Evolutionary conservation across 1,140 invertebrate species (phyloP), one percentile per base, ranked within the genome.

Genomic region (Cheumatopsyche charites): DNA sequence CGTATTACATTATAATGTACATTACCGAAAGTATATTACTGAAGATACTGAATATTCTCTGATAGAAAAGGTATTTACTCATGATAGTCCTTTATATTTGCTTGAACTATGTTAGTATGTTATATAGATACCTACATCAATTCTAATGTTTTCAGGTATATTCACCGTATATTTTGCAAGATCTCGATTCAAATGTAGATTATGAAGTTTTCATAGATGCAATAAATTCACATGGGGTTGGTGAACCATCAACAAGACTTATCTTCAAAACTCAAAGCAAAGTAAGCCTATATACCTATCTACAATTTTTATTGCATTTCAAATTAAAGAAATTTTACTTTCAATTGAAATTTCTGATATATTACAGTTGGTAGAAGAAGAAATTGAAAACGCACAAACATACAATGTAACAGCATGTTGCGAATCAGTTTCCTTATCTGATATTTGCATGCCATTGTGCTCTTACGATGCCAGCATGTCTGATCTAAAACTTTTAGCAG

Each of bases 171-270:
- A 88, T 94, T 70, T 79, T 94, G 70, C 91, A 93, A 82, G 86
- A 88, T 73, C 82, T 94, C 23, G 86, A 89, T 75, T 87, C 89
- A 5, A 88, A 90, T 78, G 88, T 88, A 0, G 87, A 91, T 76
- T 94, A 95, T 78, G 93, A 94, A 80, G 90, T 92, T 71, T 94
- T 88, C 77, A 88, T 94, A n/a, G 89, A 91, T 76, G 92, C 92
- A n/a, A 87, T 90, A 21, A 95, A 95, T 81, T 85, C 86, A 2
- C 91, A 93, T 77, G 93, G 92, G 2, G 85, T 90, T 15, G 90
- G 92, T 19, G 88, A 90, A 73, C 85, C 90, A 0, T 94, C 92
- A 17, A 84, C 88, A 12, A 86, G 92, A 74, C 83, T 93, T 42
- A 87, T 93, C 45, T 94, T 94, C 81, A 86, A 86, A 67, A 94